phyloP scores from a whole-genome alignment of 2,888 invertebrate species.

The Diachrysia chrysitis region DNA sequence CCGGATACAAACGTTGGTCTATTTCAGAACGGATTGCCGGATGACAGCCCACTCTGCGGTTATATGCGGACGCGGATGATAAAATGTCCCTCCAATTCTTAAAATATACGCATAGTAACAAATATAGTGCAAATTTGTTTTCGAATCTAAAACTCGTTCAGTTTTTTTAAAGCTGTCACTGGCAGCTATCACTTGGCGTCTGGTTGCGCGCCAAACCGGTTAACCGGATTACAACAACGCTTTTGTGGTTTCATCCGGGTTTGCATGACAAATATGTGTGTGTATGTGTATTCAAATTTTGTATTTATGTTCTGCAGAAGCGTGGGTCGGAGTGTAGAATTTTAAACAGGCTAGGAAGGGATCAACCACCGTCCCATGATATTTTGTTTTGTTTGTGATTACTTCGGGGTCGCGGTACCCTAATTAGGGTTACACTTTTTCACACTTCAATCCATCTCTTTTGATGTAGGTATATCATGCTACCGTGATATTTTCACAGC shows the following conservation, averaged over 20 bases:
- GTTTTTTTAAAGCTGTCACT: slow-evolving; percentile 64
- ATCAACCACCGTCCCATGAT: slow-evolving; percentile 49
- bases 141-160: slow-evolving; percentile 36
- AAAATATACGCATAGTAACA: slow-evolving; percentile 26
- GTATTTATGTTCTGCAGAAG: slow-evolving; percentile 58
- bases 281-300: slow-evolving; percentile 65
- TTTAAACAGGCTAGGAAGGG: slow-evolving; percentile 57
- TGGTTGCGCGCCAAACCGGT: slow-evolving; percentile 72
- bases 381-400: slow-evolving; percentile 61
- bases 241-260: slow-evolving; percentile 69
- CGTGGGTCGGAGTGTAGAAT: slow-evolving; percentile 54
- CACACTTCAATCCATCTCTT: slow-evolving; percentile 44
- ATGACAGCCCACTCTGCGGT: slow-evolving; percentile 54
- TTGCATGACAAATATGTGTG: slow-evolving; percentile 66
- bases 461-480: slow-evolving; percentile 41
- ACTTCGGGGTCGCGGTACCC: slow-evolving; percentile 36
- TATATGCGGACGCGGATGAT: slow-evolving; percentile 31
- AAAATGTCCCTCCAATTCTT: slow-evolving; percentile 19
- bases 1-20: slow-evolving; percentile 53
- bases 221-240: slow-evolving; percentile 75
- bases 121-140: slow-evolving; percentile 40
- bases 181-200: slow-evolving; percentile 67
- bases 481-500: slow-evolving; percentile 33
- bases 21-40: slow-evolving; percentile 60
- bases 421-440: slow-evolving; percentile 53